Base-by-base conservation (phyloP, 1,140 invertebrate genomes). In the Episyrphus balteatus region DNA sequence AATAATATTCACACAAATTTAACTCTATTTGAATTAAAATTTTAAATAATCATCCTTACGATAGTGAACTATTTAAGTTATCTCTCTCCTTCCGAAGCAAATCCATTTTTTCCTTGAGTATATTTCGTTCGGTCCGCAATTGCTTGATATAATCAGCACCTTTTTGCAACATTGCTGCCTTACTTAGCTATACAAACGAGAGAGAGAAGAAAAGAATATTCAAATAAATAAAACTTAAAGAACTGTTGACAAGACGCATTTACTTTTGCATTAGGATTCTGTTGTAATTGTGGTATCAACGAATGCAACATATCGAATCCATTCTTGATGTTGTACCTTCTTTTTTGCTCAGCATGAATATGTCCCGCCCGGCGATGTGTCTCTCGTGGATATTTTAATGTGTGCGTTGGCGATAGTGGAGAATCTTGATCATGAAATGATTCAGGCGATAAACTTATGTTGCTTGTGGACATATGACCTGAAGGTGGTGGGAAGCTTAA, bases 331-430 rank as follows among this genome's bases (percentile, higher is more conserved):
- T 96, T 97, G 64, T 90, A 94, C 34, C 95, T 78, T 31, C 96
- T 78, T 68, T 98, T 99, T 72, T 98, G 94, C 67, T 99, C 96
- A 0, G 95, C 92, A 68, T 97, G 93, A 50, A 96, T 89, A 69
- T 98, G 95, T 26, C 89, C 85, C 38, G 79, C 81, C 37, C 87
- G 75, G 32, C 86, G 76, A 52, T 86, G 59, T 0, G 56, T 65
- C 11, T 67, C 64, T 7, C 61, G 37, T 15, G 64, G 61, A 49
- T 54, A 65, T 44, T 66, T 64, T 1, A 61, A 36, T 48, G 57
- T 62, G 30, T 73, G 61, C 9, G 72, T 55, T 7, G 75, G 75
- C 51, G 74, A 76, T 9, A 63, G 44, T 12, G 64, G 64, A 8
- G 64, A 62, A 37, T 65, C 64, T 50, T 62, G 62, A 15, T 67